Base-by-base conservation (phyloP, 1,140 invertebrate genomes). In the Eriosoma lanigerum region DNA sequence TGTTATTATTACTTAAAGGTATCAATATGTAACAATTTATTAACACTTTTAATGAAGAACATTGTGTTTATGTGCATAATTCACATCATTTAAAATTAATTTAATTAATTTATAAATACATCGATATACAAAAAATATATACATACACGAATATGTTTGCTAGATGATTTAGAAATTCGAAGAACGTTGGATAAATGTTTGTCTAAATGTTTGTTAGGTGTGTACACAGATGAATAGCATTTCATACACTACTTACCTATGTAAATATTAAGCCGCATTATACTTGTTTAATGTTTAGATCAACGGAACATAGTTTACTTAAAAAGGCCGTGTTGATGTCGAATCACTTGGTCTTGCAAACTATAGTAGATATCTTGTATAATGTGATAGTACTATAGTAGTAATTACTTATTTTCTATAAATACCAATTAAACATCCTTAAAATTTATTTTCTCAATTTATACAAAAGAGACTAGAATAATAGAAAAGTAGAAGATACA, bases 251-350 rank as follows among this genome's bases (percentile, higher is more conserved):
- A 58, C 73, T 60, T 24, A 76, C 73, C 54, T 12, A 76, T 44
- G 0, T 60, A 44, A 76, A 76, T 58, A 46, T 60, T 46, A 3
- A 5, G 19, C 54, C 52, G 38, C 73, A 76, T 76, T 76, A 46
- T 76, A 17, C 26, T 19, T 26, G 17, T 46, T 44, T 17, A 58
- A 26, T 60, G 9, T 60, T 44, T 24, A 4, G 8, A 44, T 13
- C 24, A 21, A 24, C 6, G 54, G 26, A 60, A 17, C 73, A 76
- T 76, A 76, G 29, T 76, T 76, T 26, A 29, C 9, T 50, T 3
- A 48, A 19, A 50, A 26, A 46, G 32, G 10, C n/a, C 32, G 32
- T n/a, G 0, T 9, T 13, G n/a, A 13, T n/a, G 17, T 58, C 15
- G 21, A 24, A 24, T 21, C 38, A 38, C 8, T n/a, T n/a, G n/a